Conservation (phyloP, 1,140 invertebrate genomes). For the Calephelis nemesis region DNA sequence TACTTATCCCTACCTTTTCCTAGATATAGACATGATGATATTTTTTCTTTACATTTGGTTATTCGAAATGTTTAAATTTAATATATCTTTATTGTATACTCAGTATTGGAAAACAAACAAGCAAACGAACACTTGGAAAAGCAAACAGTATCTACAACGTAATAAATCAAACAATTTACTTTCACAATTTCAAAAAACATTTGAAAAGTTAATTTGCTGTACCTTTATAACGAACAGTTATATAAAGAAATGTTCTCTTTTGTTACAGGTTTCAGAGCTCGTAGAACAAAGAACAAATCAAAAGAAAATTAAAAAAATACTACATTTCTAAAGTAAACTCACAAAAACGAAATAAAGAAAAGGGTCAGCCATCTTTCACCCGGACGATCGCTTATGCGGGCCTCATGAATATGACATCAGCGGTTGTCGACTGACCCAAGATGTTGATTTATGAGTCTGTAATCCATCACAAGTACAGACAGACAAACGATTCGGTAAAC, state of each 20-base stretch:
- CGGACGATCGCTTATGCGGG: constrained; percentile 46
- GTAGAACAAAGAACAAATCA: constrained; percentile 37
- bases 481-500: constrained; percentile 29
- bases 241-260: constrained; percentile 37
- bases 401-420: constrained; percentile 73
- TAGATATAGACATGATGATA: too few species aligned
- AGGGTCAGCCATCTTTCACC: constrained; percentile 38
- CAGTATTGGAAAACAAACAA: too few species aligned
- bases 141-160: too few species aligned
- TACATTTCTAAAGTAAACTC: constrained; percentile 37
- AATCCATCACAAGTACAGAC: constrained; percentile 54
- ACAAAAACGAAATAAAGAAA: constrained; percentile 54
- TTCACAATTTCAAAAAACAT: neutral
- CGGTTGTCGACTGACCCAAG: constrained; percentile 48
- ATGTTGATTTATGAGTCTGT: constrained; percentile 60
- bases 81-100: too few species aligned
- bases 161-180: too few species aligned
- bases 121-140: too few species aligned
- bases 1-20: too few species aligned
- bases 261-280: constrained; percentile 51
- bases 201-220: neutral
- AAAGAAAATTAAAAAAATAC: constrained; percentile 41
- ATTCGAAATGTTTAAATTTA: too few species aligned
- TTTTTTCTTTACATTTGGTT: too few species aligned
- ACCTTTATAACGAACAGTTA: constrained; percentile 1